Evolutionary conservation across 2,113 vertebrate genomes (phyloP).

Genomic region (Pelecanoides urinatrix): DNA sequence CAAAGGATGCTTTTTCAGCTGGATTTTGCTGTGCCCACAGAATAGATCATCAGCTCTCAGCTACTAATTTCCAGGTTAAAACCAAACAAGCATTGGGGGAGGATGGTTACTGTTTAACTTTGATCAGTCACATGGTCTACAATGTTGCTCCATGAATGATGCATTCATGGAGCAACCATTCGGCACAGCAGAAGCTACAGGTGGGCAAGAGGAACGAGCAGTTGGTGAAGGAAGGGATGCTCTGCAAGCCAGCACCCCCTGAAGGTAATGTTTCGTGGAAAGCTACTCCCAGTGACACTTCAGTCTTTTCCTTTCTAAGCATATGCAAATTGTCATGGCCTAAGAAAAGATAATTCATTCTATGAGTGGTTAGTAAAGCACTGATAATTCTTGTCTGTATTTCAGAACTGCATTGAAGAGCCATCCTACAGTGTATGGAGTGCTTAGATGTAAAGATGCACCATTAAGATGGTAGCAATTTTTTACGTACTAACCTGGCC

Average conservation of each 20-base stretch:
- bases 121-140: background rate
- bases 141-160: background rate
- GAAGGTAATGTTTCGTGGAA: background rate
- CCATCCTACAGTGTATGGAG: background rate
- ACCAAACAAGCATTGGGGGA: background rate
- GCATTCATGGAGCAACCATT: background rate
- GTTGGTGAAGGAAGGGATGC: background rate
- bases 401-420: background rate
- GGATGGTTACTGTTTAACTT: background rate
- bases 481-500: slow-evolving; percentile 85
- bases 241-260: background rate
- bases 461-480: background rate
- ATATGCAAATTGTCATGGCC: background rate
- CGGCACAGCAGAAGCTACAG: background rate
- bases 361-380: background rate
- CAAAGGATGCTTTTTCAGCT: background rate
- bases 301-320: background rate
- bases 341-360: background rate
- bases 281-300: background rate
- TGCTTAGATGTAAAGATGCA: background rate
- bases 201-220: background rate
- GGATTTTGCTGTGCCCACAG: background rate
- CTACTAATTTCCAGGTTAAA: background rate
- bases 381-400: background rate
- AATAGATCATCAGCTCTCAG: background rate